phyloP scores from a whole-genome alignment of 2,797 vertebrate species.

The Hippopotamyrus pictus region DNA sequence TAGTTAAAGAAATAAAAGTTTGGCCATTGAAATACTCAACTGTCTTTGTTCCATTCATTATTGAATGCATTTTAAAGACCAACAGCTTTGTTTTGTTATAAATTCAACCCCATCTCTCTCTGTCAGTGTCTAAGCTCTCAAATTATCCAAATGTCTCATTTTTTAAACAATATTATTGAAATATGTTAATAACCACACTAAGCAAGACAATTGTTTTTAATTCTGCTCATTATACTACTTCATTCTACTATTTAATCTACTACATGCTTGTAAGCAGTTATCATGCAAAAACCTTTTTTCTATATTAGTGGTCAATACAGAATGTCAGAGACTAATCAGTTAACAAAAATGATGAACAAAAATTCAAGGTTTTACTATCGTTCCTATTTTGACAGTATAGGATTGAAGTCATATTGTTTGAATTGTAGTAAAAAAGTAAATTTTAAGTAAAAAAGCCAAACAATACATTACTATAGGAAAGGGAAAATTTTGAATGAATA shows the following conservation, averaged over 20 bases:
- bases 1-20: constrained; percentile 22
- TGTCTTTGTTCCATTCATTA: background rate
- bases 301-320: background rate
- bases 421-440: background rate
- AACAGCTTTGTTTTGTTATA: background rate
- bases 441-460: background rate
- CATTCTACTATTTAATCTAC: background rate
- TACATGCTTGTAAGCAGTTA: background rate
- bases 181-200: background rate
- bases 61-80: background rate
- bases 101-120: background rate
- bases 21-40: constrained; percentile 13
- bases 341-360: background rate
- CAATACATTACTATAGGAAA: background rate
- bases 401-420: background rate
- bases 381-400: background rate
- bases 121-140: background rate
- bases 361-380: background rate
- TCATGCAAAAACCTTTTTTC: background rate
- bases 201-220: background rate
- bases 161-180: background rate
- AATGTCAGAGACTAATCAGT: background rate
- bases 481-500: background rate
- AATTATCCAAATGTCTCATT: background rate
- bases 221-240: background rate